Conservation (phyloP, 2,797 vertebrate species). For the Malurus splendens region DNA sequence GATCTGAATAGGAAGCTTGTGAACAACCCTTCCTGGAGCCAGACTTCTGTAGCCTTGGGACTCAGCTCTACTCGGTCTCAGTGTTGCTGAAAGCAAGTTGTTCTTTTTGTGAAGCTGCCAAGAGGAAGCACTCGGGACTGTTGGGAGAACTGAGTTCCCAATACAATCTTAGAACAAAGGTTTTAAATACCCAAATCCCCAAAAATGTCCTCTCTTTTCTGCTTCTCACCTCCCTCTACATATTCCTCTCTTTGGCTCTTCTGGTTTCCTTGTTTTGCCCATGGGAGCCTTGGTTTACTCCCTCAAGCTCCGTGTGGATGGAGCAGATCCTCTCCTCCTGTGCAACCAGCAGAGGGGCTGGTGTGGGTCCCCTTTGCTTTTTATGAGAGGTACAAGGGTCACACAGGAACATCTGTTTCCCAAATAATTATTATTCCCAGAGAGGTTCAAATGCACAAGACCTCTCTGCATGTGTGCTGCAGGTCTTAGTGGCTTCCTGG, state of each 20-base stretch:
- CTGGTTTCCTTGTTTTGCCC: background rate
- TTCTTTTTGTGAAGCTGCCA: background rate
- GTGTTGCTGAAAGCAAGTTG: background rate
- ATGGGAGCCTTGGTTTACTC: background rate
- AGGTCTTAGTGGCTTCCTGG: background rate
- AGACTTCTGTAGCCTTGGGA: background rate
- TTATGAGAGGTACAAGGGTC: background rate
- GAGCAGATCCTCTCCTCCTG: background rate
- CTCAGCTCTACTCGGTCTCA: background rate
- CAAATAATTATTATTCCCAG: background rate
- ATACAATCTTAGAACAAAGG: background rate
- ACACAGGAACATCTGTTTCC: background rate
- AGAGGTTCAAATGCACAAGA: background rate
- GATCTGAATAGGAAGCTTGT: background rate
- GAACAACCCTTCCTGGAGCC: background rate
- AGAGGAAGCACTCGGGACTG: background rate
- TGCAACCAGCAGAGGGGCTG: background rate
- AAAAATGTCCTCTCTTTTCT: background rate
- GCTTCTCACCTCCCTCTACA: background rate
- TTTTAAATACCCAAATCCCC: background rate
- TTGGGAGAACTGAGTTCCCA: background rate
- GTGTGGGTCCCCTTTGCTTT: background rate
- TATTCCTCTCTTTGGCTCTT: background rate
- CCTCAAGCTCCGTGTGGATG: rapidly evolving
- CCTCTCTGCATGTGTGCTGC: background rate